Evolutionary conservation across 37 sponge, comb jelly and placozoan genomes (phyloP).

Genomic region (Beroe ovata): DNA sequence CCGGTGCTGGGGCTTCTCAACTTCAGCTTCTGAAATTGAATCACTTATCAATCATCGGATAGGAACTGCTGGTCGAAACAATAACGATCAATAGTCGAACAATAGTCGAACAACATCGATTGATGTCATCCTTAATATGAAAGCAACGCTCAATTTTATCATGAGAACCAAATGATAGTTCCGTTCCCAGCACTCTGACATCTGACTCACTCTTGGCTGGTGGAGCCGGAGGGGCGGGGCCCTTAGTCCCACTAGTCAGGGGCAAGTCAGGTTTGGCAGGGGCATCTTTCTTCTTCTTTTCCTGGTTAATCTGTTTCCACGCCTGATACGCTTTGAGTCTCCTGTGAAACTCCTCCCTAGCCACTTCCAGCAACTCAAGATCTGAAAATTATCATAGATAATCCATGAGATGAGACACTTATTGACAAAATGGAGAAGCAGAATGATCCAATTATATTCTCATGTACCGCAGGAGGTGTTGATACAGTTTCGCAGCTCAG

Average conservation of each 20-base stretch:
- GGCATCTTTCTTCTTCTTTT: slow-evolving; percentile 73
- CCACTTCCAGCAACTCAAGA: slow-evolving; percentile 86
- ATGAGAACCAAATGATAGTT: no score
- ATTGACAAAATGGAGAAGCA: no score
- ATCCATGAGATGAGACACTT: no score
- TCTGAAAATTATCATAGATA: no score
- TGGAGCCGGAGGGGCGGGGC: not conserved
- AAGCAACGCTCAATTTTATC: no score
- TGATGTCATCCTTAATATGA: no score
- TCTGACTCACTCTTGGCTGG: no score
- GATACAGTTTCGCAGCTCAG: slow-evolving; percentile 92
- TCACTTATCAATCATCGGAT: not conserved
- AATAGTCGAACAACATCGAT: no score
- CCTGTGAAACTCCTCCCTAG: slow-evolving; percentile 93
- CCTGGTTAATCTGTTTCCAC: slow-evolving; percentile 87
- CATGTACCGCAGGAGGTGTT: slow-evolving; percentile 90
- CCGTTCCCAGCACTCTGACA: no score
- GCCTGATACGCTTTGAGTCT: slow-evolving; percentile 91
- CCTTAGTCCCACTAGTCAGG: not conserved
- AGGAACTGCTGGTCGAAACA: not conserved
- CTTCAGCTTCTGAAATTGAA: not conserved
- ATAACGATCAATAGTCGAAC: no score
- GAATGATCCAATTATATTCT: no score
- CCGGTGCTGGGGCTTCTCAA: slow-evolving; percentile 72
- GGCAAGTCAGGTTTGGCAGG: slow-evolving; percentile 42